Evolutionary conservation across 2,113 vertebrate species (phyloP).

Genomic region (Spilogale gracilis): DNA sequence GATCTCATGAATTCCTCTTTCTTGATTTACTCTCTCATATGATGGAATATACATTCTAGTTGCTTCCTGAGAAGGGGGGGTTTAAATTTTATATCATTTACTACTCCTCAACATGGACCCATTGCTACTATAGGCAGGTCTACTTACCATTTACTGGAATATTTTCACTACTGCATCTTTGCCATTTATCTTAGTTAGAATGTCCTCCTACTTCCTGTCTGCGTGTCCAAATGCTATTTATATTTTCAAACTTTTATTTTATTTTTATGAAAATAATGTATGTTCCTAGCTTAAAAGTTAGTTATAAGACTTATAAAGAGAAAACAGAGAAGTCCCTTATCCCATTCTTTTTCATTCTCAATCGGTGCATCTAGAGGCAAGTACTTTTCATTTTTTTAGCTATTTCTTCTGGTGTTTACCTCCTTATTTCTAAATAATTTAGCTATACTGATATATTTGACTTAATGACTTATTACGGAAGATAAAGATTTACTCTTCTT

Average conservation of each 20-base stretch:
- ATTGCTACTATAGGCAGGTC: background rate
- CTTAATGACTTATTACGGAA: background rate
- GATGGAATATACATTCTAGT: background rate
- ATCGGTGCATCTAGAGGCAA: background rate
- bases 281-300: background rate
- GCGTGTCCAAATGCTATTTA: background rate
- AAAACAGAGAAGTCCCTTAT: background rate
- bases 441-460: conserved; percentile 7
- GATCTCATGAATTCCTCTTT: background rate
- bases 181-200: conserved; percentile 5
- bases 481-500: background rate
- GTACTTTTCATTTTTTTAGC: conserved; percentile 2
- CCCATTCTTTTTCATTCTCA: background rate
- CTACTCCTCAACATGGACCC: background rate
- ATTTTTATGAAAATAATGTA: conserved; percentile 60
- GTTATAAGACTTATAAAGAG: background rate
- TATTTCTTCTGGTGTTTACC: conserved; percentile 43
- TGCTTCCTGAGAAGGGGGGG: background rate
- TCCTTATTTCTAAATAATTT: conserved; percentile 44
- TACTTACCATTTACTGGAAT: background rate
- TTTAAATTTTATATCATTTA: conserved; percentile 29
- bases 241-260: background rate
- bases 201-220: conserved; percentile 10
- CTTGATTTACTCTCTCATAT: conserved; percentile 20
- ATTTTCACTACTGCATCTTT: conserved; percentile 34